Evolutionary conservation across 2,797 vertebrate genomes (phyloP).

Genomic region (Leptoclinus maculatus): DNA sequence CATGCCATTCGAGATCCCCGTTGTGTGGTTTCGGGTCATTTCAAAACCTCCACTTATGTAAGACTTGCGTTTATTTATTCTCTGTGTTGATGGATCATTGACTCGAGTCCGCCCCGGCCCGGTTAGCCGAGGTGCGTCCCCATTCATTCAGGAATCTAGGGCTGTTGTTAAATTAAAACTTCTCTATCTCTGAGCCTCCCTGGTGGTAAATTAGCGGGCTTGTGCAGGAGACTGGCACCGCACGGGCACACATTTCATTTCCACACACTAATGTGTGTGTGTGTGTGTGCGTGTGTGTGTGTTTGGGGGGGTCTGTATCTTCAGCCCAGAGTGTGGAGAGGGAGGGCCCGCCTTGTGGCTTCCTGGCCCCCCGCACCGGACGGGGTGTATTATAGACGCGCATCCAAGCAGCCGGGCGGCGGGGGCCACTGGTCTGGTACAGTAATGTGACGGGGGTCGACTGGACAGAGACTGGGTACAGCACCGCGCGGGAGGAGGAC

Average conservation of each 20-base stretch:
- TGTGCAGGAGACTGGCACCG: constrained; percentile 52
- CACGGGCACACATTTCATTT: constrained; percentile 44
- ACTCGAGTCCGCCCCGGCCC: constrained; percentile 19
- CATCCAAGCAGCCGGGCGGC: constrained; percentile 63
- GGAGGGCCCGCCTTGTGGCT: constrained; percentile 77
- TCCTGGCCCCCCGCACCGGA: constrained; percentile 74
- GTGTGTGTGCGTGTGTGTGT: not conserved
- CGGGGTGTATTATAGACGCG: constrained; percentile 72
- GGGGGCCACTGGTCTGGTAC: constrained; percentile 71
- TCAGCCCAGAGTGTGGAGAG: constrained; percentile 50
- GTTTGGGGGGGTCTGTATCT: constrained; percentile 16
- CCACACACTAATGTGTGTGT: constrained; percentile 10
- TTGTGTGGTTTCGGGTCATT: not conserved
- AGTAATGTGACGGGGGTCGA: constrained; percentile 66
- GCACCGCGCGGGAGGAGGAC: constrained; percentile 57
- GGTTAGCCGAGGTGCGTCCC: constrained; percentile 30
- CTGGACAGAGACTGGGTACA: constrained; percentile 42
- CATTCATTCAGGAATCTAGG: constrained; percentile 42
- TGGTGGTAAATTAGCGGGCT: constrained; percentile 67
- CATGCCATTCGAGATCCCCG: not conserved
- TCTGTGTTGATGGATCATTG: constrained; percentile 58
- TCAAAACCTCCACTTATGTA: constrained; percentile 24
- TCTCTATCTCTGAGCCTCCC: constrained; percentile 6
- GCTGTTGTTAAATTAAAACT: constrained; percentile 66
- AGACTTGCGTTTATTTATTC: constrained; percentile 28